A percentile compares a stretch with the other conserved stretches of the same genome.
Conservation (phyloP, 2,113 vertebrate genomes). For the Cololabis saira region DNA sequence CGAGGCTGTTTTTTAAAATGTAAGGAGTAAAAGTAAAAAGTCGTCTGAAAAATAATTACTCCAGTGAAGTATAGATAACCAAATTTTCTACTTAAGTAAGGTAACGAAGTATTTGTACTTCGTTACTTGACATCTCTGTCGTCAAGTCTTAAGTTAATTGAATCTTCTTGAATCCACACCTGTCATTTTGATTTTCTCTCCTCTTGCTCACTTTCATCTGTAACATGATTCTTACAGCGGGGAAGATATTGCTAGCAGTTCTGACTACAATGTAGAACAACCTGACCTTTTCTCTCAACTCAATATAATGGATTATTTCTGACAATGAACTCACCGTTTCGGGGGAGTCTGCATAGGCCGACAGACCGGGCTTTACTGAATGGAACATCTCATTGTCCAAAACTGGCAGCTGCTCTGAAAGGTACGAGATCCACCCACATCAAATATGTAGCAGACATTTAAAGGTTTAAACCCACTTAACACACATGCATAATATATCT, state of each 20-base stretch:
- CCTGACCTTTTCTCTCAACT: conserved; percentile 19
- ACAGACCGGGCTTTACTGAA: conserved; percentile 93
- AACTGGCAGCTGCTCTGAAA: conserved; percentile 82
- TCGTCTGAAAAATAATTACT: too few relatives aligned
- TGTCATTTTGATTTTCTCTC: conserved; percentile 12
- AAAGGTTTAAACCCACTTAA: conserved; percentile 34
- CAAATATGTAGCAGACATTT: conserved; percentile 42
- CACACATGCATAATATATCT: conserved; percentile 16
- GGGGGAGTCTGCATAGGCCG: conserved; percentile 90
- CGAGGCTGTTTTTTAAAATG: too few relatives aligned
- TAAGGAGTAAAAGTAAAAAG: too few relatives aligned
- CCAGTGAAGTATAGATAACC: too few relatives aligned
- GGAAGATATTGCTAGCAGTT: conserved; percentile 6
- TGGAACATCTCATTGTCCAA: conserved; percentile 95
- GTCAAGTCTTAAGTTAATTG: not conserved
- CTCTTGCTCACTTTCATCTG: conserved; percentile 36
- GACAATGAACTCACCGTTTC: conserved; percentile 84
- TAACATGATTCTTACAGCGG: not conserved
- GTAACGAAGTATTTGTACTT: too few relatives aligned
- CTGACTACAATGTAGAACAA: conserved; percentile 7
- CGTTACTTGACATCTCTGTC: too few relatives aligned
- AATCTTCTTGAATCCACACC: not conserved
- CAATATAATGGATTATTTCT: conserved; percentile 30
- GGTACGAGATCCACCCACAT: conserved; percentile 36
- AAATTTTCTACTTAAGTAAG: too few relatives aligned